Conservation (phyloP, 2,797 vertebrate species). For the Takifugu ocellatus region DNA sequence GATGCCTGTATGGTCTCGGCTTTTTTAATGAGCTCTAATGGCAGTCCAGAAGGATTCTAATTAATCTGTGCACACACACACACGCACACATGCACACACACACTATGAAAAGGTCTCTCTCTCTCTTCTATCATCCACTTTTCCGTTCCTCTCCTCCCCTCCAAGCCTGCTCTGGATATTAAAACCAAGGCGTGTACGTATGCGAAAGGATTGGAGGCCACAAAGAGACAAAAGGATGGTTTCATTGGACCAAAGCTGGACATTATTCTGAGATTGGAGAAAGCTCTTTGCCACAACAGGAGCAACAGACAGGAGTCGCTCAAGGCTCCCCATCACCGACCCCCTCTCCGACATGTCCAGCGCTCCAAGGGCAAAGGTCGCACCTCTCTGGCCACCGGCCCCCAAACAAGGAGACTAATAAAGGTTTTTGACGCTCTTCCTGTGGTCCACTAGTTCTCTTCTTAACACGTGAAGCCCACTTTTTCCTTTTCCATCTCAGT, state of each 20-base stretch:
- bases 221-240: conserved; percentile 61
- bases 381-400: conserved; percentile 65
- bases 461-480: conserved; percentile 28
- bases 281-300: conserved; percentile 66
- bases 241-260: conserved; percentile 78
- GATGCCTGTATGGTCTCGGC: conserved; percentile 70
- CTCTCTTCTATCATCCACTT: conserved; percentile 6
- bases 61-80: conserved; percentile 60
- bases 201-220: conserved; percentile 69
- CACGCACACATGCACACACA: background rate
- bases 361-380: conserved; percentile 67
- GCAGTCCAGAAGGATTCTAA: conserved; percentile 77
- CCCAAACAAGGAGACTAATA: conserved; percentile 72
- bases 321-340: conserved; percentile 15
- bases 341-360: conserved; percentile 63
- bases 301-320: conserved; percentile 63
- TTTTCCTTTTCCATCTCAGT: conserved; percentile 38
- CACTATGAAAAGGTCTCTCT: conserved; percentile 41
- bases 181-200: conserved; percentile 64
- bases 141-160: conserved; percentile 2
- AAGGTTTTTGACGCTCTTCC: conserved; percentile 62
- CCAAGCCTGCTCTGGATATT: conserved; percentile 34
- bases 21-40: conserved; percentile 79
- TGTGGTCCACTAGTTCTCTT: conserved; percentile 37
- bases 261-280: conserved; percentile 75